Percentiles rank a stretch among this genome's conserved stretches.
phyloP scores from a whole-genome alignment of 2,888 invertebrate species.

The Erebia ligea region DNA sequence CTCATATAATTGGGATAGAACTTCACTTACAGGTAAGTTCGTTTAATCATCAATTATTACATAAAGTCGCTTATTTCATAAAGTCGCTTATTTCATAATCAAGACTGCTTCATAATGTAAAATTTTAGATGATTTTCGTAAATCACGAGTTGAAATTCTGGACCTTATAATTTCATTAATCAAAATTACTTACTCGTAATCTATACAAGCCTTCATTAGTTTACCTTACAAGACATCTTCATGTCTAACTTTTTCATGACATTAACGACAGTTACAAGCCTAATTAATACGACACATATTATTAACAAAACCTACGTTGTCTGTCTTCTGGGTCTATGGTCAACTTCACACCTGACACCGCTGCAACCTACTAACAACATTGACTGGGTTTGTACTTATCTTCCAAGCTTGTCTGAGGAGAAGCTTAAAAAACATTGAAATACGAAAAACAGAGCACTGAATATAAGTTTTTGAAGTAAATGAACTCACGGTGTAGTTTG shows the following conservation, averaged over 20 bases:
- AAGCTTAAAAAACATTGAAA: background rate
- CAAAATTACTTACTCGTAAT: background rate
- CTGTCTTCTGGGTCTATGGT: conserved; percentile 8
- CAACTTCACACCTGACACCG: conserved; percentile 21
- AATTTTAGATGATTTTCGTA: background rate
- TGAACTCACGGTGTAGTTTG: background rate
- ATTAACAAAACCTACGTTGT: background rate
- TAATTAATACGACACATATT: background rate
- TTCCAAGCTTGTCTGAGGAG: background rate
- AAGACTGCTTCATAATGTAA: background rate
- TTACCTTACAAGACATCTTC: background rate
- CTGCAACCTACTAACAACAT: conserved; percentile 20
- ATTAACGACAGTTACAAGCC: background rate
- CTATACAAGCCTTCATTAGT: background rate
- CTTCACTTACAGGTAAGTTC: too few species aligned
- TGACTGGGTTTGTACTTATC: conserved; percentile 17
- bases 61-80: too few species aligned
- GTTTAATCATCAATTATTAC: too few species aligned
- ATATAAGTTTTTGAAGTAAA: background rate
- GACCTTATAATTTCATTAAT: background rate
- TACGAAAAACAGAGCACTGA: background rate
- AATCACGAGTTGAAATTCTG: background rate
- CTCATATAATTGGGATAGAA: too few species aligned
- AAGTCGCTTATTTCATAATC: too few species aligned
- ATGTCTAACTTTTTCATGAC: background rate